Conservation (phyloP, 1,140 invertebrate species). For the Teleogryllus occipitalis region DNA sequence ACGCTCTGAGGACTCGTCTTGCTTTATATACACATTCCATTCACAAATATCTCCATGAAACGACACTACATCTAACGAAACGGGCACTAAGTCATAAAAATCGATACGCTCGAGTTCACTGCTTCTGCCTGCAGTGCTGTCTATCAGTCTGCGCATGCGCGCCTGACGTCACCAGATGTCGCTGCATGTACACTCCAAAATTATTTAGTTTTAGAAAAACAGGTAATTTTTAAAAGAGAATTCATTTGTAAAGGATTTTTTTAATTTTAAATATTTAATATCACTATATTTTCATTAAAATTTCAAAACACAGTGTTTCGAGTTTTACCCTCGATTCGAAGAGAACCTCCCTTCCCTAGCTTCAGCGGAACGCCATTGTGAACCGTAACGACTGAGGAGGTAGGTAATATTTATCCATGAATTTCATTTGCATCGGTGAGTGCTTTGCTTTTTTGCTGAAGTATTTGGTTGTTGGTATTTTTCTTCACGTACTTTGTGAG, state of each 20-base stretch:
- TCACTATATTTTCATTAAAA: too few species aligned
- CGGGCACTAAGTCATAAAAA: constrained; percentile 58
- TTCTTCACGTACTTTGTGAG: background rate
- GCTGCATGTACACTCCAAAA: constrained; percentile 15
- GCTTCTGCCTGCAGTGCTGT: constrained; percentile 59
- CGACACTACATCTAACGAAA: constrained; percentile 62
- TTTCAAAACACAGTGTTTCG: background rate
- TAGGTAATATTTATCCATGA: constrained; percentile 52
- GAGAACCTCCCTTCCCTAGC: constrained; percentile 1
- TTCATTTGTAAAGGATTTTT: background rate
- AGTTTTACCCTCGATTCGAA: background rate
- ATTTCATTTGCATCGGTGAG: constrained; percentile 54
- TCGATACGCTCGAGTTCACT: constrained; percentile 48
- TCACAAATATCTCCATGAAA: constrained; percentile 63
- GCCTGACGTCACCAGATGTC: constrained; percentile 44
- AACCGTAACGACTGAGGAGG: constrained; percentile 59
- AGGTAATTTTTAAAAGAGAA: constrained; percentile 16
- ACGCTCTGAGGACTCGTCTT: constrained; percentile 49
- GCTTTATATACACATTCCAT: constrained; percentile 64
- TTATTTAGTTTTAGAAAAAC: background rate
- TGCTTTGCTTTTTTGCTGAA: constrained; percentile 28
- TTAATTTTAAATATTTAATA: background rate
- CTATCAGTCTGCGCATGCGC: constrained; percentile 43
- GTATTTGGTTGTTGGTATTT: constrained; percentile 7
- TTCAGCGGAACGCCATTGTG: constrained; percentile 64